These are phyloP conservation scores for Hydropotes inermis DNA, from an alignment of 2,113 vertebrate species.

Conservation along the genomic window DNA sequence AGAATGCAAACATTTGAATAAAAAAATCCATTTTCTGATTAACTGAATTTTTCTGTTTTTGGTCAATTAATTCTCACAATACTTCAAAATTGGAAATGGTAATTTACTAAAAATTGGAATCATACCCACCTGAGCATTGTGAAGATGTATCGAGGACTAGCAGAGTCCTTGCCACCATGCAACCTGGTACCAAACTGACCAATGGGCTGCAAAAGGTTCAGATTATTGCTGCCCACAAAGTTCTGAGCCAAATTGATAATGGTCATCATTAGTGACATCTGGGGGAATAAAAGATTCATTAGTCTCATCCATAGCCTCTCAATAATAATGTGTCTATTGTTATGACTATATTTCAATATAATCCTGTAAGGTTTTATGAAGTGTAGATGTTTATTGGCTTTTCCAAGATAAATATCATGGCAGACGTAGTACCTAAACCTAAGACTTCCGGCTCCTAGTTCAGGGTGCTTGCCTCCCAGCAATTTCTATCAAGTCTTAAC, in stretches of 20 bases:
- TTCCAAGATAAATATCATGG: neutral
- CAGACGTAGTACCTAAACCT: neutral
- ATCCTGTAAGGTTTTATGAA: neutral
- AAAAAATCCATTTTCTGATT: constrained; percentile 1
- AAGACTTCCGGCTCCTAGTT: neutral
- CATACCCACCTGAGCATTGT: constrained; percentile 95
- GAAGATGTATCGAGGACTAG: constrained; percentile 99
- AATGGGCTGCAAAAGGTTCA: constrained; percentile 94
- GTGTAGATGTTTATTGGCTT: neutral
- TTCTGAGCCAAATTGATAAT: constrained; percentile 96
- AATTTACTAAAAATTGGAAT: constrained; percentile 13
- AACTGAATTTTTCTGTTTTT: neutral
- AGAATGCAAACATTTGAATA: neutral
- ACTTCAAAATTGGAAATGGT: neutral
- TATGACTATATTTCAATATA: neutral
- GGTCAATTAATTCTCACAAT: neutral
- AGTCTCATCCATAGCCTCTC: neutral
- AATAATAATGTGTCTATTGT: neutral
- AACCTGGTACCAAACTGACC: constrained; percentile 98
- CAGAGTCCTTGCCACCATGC: constrained; percentile 97
- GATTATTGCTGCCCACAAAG: constrained; percentile 98
- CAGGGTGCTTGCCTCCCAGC: neutral
- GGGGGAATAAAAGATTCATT: constrained; percentile 25
- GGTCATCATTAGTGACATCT: constrained; percentile 97
- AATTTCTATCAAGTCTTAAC: neutral